phyloP scores from a whole-genome alignment of 2,113 vertebrate genomes.

The Oenanthe melanoleuca region DNA sequence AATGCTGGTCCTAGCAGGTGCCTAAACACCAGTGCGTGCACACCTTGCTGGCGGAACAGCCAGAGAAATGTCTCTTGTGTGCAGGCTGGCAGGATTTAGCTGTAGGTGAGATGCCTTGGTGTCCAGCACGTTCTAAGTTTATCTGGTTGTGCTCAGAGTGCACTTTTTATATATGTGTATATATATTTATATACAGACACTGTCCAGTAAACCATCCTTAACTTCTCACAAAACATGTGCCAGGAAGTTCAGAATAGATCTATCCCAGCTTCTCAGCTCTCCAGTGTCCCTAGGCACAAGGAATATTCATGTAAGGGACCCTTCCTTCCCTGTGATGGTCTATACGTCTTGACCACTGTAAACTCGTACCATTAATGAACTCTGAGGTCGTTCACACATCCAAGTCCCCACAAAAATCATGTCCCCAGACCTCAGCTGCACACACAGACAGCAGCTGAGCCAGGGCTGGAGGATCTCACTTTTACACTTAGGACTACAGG shows the following conservation, averaged over 20 bases:
- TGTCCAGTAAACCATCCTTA: not conserved
- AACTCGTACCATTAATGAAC: not conserved
- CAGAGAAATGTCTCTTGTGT: not conserved
- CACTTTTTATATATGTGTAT: accelerated
- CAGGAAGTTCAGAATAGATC: not conserved
- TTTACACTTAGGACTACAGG: not conserved
- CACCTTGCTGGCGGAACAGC: not conserved
- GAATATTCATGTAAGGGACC: not conserved
- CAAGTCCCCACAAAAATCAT: not conserved
- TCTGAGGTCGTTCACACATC: not conserved
- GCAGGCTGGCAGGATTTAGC: not conserved
- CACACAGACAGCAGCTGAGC: not conserved
- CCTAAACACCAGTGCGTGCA: not conserved
- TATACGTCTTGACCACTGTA: not conserved
- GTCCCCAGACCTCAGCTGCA: not conserved
- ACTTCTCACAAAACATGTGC: not conserved
- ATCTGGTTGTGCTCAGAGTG: not conserved
- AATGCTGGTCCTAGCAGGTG: not conserved
- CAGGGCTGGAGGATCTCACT: not conserved
- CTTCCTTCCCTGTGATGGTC: not conserved
- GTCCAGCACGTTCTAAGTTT: not conserved
- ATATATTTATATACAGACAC: accelerated
- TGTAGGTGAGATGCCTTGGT: not conserved
- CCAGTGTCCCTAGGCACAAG: not conserved
- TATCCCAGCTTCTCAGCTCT: not conserved